phyloP scores from a whole-genome alignment of 2,113 vertebrate species.

The Mormyrus iriodes region DNA sequence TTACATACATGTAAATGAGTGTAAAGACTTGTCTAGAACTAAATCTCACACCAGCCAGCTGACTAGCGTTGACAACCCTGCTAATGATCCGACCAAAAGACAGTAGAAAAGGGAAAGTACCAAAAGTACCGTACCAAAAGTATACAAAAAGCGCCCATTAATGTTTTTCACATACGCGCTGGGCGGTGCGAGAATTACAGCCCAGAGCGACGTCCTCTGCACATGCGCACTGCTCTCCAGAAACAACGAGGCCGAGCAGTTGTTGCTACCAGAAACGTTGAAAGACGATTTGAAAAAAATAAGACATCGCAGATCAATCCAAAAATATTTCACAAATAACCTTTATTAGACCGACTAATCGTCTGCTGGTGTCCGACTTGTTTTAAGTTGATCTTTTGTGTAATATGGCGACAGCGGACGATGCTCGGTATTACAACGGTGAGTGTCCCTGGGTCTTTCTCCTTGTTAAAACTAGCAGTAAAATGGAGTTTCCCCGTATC shows the following conservation, averaged over 20 bases:
- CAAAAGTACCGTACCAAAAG: not conserved
- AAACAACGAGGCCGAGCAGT: slow-evolving; percentile 3
- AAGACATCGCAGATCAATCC: not conserved
- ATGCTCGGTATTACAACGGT: slow-evolving; percentile 59
- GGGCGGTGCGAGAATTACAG: not conserved
- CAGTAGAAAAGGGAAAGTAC: not conserved
- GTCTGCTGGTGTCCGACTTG: slow-evolving; percentile 5
- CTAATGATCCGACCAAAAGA: too few species aligned
- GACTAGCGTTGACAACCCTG: not conserved
- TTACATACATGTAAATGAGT: not conserved
- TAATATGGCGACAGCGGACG: slow-evolving; percentile 54
- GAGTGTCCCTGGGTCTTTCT: slow-evolving; percentile 27
- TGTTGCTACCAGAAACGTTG: not conserved
- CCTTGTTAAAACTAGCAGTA: not conserved
- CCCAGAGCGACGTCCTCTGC: not conserved
- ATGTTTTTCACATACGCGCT: not conserved
- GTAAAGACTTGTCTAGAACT: not conserved
- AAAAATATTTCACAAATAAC: not conserved
- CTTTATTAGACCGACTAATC: not conserved
- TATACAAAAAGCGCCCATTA: not conserved
- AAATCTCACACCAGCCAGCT: not conserved
- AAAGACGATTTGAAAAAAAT: not conserved
- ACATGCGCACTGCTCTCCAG: not conserved
- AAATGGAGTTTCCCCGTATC: slow-evolving; percentile 18
- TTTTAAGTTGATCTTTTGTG: slow-evolving; percentile 25